These are phyloP conservation scores for Hyles vespertilio DNA, from an alignment of 1,140 invertebrate genomes.

Conservation along the genomic window DNA sequence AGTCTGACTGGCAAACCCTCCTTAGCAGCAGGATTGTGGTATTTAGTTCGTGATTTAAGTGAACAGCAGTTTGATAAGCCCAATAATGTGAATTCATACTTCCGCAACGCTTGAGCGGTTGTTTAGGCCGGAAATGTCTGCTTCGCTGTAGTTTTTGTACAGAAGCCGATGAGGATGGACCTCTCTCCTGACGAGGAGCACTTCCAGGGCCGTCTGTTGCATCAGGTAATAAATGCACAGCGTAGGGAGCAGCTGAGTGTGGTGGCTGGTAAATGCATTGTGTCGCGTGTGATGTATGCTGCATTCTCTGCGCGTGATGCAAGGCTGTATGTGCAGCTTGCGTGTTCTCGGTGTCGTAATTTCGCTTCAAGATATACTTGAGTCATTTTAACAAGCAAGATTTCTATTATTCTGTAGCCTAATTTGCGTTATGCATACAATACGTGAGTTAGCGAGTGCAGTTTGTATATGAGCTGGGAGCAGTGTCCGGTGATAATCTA, in stretches of 20 bases:
- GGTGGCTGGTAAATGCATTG: background rate
- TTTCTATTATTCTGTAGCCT: too few relatives aligned
- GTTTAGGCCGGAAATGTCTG: slow-evolving; percentile 40
- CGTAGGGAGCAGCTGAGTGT: background rate
- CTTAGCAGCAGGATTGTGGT: too few relatives aligned
- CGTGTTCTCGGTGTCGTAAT: slow-evolving; percentile 1
- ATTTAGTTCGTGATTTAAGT: background rate
- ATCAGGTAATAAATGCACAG: slow-evolving; percentile 77
- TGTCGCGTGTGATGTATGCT: background rate
- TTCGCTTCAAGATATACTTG: background rate
- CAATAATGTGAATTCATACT: slow-evolving; percentile 4
- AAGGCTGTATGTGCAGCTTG: slow-evolving; percentile 6
- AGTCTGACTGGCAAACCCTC: too few relatives aligned
- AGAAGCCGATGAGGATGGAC: slow-evolving; percentile 66
- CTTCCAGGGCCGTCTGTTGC: slow-evolving; percentile 85
- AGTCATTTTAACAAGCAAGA: background rate
- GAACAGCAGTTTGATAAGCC: slow-evolving; percentile 2
- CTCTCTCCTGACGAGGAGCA: slow-evolving; percentile 86
- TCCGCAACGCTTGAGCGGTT: slow-evolving; percentile 50
- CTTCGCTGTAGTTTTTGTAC: slow-evolving; percentile 30
- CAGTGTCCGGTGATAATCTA: too few relatives aligned
- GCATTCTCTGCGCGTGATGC: background rate
- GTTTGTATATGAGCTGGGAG: too few relatives aligned
- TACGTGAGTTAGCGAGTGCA: too few relatives aligned
- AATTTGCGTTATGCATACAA: too few relatives aligned